Percentiles rank a stretch among this genome's conserved stretches.
phyloP scores from a whole-genome alignment of 2,113 vertebrate species.

The Aptenodytes forsteri region DNA sequence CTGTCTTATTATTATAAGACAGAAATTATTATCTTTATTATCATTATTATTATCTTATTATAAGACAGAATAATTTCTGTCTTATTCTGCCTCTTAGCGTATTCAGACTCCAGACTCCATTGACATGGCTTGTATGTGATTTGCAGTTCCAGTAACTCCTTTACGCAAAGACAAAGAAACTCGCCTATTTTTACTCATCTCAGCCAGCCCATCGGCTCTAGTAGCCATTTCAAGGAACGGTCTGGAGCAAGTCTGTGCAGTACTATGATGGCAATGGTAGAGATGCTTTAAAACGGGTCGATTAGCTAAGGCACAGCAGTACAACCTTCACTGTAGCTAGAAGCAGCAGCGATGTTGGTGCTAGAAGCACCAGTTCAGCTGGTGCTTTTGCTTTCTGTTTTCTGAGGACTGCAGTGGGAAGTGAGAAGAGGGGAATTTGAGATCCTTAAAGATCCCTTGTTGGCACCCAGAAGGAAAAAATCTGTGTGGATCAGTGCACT shows the following conservation, averaged over 20 bases:
- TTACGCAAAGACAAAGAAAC: not conserved
- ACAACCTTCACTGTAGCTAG: no score
- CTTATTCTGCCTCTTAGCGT: not conserved
- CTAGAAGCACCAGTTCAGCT: not conserved
- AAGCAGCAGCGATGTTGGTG: not conserved
- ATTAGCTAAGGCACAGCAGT: not conserved
- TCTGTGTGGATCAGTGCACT: not conserved
- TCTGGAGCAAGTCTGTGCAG: not conserved
- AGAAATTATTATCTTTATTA: no score
- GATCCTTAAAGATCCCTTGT: not conserved
- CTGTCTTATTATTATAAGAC: not conserved
- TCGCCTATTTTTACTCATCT: not conserved
- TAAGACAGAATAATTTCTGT: not conserved
- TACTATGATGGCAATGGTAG: accelerated
- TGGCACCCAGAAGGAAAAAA: not conserved
- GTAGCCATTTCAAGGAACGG: not conserved
- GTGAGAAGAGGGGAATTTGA: not conserved
- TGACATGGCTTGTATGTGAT: not conserved
- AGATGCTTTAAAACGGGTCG: not conserved
- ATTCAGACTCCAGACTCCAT: not conserved
- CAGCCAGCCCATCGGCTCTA: not conserved
- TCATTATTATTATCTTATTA: no score
- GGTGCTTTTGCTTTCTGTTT: not conserved
- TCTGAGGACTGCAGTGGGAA: not conserved
- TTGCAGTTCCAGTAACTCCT: not conserved